Evolutionary conservation across 2,888 invertebrate genomes (phyloP).

Genomic region (Andrena bucephala): DNA sequence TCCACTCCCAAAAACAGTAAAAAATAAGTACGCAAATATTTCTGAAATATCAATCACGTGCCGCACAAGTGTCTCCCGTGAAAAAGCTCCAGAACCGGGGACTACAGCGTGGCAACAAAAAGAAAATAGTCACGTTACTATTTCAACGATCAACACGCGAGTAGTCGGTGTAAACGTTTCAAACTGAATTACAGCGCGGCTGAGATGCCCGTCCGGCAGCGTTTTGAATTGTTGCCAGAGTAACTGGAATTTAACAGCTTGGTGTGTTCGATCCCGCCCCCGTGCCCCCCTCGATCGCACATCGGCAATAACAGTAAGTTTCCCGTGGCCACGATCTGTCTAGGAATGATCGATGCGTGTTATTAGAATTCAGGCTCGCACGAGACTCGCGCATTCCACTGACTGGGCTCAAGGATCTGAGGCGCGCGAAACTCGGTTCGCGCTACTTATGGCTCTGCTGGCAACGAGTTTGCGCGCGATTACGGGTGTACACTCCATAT

Average conservation of each 20-base stretch:
- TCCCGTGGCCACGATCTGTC: slow-evolving; percentile 3
- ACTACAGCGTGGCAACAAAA: no score
- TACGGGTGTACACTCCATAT: no score
- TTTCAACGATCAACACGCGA: background rate
- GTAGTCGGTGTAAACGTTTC: slow-evolving; percentile 13
- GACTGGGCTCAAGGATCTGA: slow-evolving; percentile 59
- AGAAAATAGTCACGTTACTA: no score
- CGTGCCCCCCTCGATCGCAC: background rate
- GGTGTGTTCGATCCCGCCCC: slow-evolving; percentile 5
- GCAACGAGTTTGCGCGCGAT: background rate
- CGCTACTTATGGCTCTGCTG: background rate
- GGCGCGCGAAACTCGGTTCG: slow-evolving; percentile 1
- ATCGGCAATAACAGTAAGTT: slow-evolving; percentile 41
- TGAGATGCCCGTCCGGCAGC: slow-evolving; percentile 33
- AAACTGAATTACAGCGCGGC: slow-evolving; percentile 41
- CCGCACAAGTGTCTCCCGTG: no score
- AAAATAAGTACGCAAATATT: no score
- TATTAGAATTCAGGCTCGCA: slow-evolving; percentile 46
- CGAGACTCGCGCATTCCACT: slow-evolving; percentile 56
- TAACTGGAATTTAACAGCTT: slow-evolving; percentile 45
- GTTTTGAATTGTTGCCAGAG: slow-evolving; percentile 69
- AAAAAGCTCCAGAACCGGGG: no score
- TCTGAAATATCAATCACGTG: no score
- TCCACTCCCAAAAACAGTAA: no score
- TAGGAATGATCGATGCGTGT: slow-evolving; percentile 48